Percentiles rank a stretch among this genome's conserved stretches.
Conservation (phyloP, 2,113 vertebrate species). For the Tauraco erythrolophus region DNA sequence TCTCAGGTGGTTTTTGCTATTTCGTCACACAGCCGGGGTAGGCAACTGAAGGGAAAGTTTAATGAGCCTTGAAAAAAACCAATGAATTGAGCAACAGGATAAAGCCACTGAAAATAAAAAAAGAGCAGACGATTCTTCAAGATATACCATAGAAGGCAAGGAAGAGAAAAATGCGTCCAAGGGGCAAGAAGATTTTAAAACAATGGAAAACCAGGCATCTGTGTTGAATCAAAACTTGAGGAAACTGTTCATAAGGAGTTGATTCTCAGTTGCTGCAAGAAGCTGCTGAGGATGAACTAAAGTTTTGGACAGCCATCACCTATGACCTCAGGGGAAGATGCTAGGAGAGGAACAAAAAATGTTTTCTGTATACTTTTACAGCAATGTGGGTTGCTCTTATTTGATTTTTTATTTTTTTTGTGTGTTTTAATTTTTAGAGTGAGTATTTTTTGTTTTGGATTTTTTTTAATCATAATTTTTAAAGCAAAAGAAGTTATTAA, state of each 20-base stretch:
- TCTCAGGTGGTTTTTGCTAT: neutral
- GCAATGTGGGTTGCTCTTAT: neutral
- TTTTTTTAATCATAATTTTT: neutral
- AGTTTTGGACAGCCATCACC: neutral
- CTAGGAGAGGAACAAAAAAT: neutral
- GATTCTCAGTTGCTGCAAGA: neutral
- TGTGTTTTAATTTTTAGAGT: neutral
- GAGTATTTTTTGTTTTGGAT: no score
- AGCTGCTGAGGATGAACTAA: neutral
- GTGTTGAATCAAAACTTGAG: slow-evolving; percentile 9
- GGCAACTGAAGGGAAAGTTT: neutral
- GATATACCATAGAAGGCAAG: neutral
- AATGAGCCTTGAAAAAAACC: neutral
- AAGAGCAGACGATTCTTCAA: neutral
- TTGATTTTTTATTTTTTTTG: neutral
- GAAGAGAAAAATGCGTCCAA: neutral
- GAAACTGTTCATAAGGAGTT: neutral
- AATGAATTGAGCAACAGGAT: neutral
- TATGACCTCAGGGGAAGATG: neutral
- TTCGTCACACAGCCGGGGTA: neutral
- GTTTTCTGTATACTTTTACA: neutral
- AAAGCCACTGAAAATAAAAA: neutral
- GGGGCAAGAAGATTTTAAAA: neutral
- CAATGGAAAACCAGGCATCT: neutral
- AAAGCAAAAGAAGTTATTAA: neutral